Percentiles rank a stretch among this genome's conserved stretches.
phyloP scores from a whole-genome alignment of 2,888 invertebrate species.

The Hyposoter didymator region DNA sequence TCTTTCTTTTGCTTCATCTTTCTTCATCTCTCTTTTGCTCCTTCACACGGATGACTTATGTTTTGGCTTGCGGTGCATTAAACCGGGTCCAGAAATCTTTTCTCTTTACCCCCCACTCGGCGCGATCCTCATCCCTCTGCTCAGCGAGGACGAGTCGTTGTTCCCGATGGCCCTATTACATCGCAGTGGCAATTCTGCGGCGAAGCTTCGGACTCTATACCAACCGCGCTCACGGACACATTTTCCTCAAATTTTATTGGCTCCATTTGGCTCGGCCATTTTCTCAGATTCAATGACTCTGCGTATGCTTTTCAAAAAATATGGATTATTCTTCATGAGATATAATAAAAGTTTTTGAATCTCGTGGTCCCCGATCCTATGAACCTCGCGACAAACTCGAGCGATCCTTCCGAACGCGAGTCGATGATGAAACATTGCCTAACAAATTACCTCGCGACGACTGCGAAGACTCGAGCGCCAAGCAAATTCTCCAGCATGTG shows the following conservation, averaged over 20 bases:
- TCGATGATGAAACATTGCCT: not conserved
- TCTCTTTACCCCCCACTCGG: constrained; percentile 36
- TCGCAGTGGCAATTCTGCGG: constrained; percentile 29
- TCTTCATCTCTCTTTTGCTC: constrained; percentile 57
- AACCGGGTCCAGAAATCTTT: constrained; percentile 63
- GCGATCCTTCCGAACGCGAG: not conserved
- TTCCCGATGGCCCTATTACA: constrained; percentile 62
- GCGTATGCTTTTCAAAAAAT: not conserved
- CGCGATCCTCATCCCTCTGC: constrained; percentile 11
- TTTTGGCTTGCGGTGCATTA: constrained; percentile 73
- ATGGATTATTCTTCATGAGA: not conserved
- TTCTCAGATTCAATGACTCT: not conserved
- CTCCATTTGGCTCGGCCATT: constrained; percentile 5
- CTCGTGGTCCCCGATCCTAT: not conserved
- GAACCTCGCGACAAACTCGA: not conserved
- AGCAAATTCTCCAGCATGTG: not conserved
- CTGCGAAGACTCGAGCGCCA: not conserved
- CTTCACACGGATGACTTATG: constrained; percentile 81
- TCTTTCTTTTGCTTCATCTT: constrained; percentile 69
- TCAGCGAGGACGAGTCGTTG: constrained; percentile 45
- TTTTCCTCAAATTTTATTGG: constrained; percentile 40
- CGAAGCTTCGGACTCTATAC: constrained; percentile 40
- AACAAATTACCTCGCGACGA: not conserved
- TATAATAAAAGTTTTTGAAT: not conserved
- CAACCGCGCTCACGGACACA: constrained; percentile 34